Percentiles rank a stretch among this genome's conserved stretches.
These are phyloP conservation scores for Delichon dasypus DNA, from an alignment of 2,797 vertebrate species.

Conservation along the genomic window DNA sequence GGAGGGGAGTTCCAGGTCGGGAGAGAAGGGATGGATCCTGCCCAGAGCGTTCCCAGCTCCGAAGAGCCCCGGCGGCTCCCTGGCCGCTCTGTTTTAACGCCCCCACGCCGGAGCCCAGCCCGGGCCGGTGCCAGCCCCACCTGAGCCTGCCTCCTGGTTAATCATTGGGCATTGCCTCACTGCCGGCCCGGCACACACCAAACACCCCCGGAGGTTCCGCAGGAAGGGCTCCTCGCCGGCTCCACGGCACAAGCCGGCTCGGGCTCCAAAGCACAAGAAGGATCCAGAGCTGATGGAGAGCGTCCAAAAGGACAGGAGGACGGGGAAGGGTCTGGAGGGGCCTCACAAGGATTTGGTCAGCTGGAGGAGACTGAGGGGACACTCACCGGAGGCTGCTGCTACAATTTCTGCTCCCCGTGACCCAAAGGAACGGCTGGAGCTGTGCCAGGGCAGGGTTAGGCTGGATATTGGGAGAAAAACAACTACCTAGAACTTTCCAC, in stretches of 20 bases:
- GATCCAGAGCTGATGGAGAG: background rate
- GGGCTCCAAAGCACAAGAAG: rapidly evolving
- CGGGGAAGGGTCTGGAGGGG: background rate
- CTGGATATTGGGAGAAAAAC: background rate
- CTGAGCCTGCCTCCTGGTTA: background rate
- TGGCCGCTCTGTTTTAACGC: background rate
- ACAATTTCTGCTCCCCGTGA: background rate
- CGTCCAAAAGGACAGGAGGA: background rate
- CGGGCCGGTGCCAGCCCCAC: background rate
- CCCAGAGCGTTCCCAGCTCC: background rate
- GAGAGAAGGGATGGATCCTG: background rate
- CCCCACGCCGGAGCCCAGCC: background rate
- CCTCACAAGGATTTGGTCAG: background rate
- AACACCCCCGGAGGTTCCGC: rapidly evolving
- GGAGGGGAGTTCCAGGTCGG: background rate
- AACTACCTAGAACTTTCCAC: background rate
- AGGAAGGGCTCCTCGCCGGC: background rate
- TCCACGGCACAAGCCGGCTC: rapidly evolving
- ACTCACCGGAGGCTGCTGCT: background rate
- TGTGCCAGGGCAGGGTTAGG: background rate
- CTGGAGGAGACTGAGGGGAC: background rate
- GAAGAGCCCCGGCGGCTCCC: background rate
- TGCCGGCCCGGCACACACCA: rapidly evolving
- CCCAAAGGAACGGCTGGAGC: background rate
- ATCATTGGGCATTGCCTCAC: background rate